phyloP scores from a whole-genome alignment of 2,888 invertebrate genomes.

The Siphonodentalium dalli region DNA sequence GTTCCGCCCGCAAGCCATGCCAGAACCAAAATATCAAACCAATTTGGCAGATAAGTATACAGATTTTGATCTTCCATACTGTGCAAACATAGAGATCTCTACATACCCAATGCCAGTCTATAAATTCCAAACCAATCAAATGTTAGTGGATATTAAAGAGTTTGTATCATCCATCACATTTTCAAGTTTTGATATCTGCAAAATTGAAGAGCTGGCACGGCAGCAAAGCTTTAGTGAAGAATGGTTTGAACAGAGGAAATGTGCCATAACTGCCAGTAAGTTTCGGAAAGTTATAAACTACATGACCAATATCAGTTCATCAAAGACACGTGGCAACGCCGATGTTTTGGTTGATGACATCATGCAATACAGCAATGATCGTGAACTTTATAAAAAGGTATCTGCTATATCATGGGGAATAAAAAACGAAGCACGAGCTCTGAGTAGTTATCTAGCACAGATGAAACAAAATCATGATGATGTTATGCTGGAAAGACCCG shows the following conservation, averaged over 20 bases:
- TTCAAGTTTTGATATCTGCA: neutral
- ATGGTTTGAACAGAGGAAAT: constrained; percentile 13
- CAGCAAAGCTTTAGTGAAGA: constrained; percentile 3
- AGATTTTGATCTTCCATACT: constrained; percentile 1
- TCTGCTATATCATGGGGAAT: constrained; percentile 7
- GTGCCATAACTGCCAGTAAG: constrained; percentile 7
- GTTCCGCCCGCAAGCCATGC: constrained; percentile 2
- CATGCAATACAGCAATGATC: neutral
- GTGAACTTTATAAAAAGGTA: neutral
- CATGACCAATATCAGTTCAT: neutral
- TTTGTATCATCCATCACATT: neutral
- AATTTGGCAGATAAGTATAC: neutral
- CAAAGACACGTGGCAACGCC: no score
- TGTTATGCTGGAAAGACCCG: neutral
- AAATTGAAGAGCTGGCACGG: constrained; percentile 7
- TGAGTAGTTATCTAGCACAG: neutral
- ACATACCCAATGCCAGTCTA: constrained; percentile 5
- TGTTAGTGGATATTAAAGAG: constrained; percentile 4
- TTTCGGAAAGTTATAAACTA: neutral
- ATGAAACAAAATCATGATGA: neutral
- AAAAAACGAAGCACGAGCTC: constrained; percentile 4
- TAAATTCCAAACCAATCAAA: no score
- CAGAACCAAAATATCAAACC: neutral
- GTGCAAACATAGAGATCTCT: neutral
- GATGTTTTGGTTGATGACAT: constrained; percentile 7